Evolutionary conservation across 2,113 vertebrate species (phyloP).

Genomic region (Leucopternis melanops): DNA sequence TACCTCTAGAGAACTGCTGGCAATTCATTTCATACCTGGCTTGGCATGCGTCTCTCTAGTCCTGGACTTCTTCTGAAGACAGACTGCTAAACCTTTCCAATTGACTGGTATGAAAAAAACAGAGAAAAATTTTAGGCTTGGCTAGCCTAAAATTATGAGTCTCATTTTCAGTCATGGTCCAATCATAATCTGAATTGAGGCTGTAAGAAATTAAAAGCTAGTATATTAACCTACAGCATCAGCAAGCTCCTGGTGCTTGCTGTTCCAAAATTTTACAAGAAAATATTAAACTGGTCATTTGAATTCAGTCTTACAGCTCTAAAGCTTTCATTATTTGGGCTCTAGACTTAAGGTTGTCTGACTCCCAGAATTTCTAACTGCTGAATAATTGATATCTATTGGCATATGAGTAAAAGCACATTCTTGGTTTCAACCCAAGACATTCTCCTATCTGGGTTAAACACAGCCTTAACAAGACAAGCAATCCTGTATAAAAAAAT

Average conservation of each 20-base stretch:
- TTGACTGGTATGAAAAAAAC: neutral
- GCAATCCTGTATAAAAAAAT: neutral
- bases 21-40: neutral
- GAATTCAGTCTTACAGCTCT: neutral
- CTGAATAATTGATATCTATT: constrained; percentile 5
- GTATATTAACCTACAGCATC: neutral
- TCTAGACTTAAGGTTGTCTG: neutral
- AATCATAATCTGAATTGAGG: neutral
- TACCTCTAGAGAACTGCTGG: neutral
- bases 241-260: neutral
- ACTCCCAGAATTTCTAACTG: neutral
- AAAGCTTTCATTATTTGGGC: neutral
- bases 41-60: neutral
- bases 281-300: neutral
- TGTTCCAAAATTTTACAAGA: neutral
- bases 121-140: neutral
- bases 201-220: neutral
- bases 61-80: neutral
- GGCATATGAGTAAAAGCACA: neutral
- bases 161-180: neutral
- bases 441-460: neutral
- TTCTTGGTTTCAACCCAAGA: neutral
- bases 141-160: neutral
- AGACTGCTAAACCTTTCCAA: neutral
- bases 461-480: neutral